Evolutionary conservation across 2,113 vertebrate genomes (phyloP).

Genomic region (Myxocyprinus asiaticus): DNA sequence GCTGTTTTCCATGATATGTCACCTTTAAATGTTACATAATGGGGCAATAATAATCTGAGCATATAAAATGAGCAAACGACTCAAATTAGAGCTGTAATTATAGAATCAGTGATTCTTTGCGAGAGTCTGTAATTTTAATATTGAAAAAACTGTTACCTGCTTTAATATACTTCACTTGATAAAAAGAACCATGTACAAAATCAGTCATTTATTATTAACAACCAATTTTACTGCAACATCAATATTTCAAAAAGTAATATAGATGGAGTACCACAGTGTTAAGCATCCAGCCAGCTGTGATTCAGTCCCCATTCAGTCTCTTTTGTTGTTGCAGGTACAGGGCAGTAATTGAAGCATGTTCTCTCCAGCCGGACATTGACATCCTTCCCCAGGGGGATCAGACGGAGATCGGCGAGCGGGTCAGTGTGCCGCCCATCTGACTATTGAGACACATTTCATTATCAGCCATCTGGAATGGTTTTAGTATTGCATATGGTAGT

Average conservation of each 20-base stretch:
- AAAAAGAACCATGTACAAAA: too few species aligned
- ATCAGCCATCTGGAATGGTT: slow-evolving; percentile 25
- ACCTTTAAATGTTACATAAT: too few species aligned
- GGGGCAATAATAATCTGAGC: too few species aligned
- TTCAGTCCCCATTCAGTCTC: slow-evolving; percentile 8
- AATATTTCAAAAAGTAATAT: background rate
- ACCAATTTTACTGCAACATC: background rate
- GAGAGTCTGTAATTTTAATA: too few species aligned
- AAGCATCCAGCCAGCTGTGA: slow-evolving; percentile 11
- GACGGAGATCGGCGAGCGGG: slow-evolving; percentile 96
- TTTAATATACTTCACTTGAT: too few species aligned
- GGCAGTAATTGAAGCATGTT: slow-evolving; percentile 93
- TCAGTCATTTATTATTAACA: too few species aligned
- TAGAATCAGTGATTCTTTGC: too few species aligned
- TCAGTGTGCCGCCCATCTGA: slow-evolving; percentile 63
- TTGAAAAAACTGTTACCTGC: too few species aligned
- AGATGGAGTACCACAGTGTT: background rate
- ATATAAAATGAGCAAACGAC: too few species aligned
- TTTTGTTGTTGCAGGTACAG: slow-evolving; percentile 82
- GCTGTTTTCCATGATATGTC: too few species aligned
- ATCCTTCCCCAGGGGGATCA: slow-evolving; percentile 96
- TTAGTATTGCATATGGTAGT: background rate
- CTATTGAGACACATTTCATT: background rate
- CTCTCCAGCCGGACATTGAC: slow-evolving; percentile 96
- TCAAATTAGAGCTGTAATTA: too few species aligned